These are phyloP conservation scores for Pseudomugil gertrudae DNA, from an alignment of 2,797 vertebrate genomes.

Conservation along the genomic window DNA sequence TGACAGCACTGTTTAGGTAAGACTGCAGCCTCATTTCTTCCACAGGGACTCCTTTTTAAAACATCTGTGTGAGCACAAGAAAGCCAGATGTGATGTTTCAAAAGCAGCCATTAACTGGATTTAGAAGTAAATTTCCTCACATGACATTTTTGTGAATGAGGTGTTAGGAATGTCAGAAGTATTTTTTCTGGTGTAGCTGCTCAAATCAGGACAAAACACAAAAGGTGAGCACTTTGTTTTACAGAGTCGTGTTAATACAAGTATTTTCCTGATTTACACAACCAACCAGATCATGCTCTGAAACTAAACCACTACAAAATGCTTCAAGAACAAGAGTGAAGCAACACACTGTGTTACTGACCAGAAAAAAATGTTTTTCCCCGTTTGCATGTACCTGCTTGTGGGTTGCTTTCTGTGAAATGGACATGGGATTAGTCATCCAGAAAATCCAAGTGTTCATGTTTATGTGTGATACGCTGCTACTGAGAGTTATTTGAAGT, in stretches of 20 bases:
- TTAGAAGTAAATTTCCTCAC: neutral
- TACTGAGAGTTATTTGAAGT: too few relatives aligned
- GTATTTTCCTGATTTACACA: neutral
- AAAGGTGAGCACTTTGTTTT: neutral
- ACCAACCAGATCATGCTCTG: neutral
- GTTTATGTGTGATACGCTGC: neutral
- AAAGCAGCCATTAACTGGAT: neutral
- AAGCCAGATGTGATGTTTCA: neutral
- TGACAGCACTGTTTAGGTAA: neutral
- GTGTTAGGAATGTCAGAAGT: neutral
- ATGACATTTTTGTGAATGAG: neutral
- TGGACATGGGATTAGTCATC: neutral
- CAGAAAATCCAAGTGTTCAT: neutral
- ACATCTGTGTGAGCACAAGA: constrained; percentile 8
- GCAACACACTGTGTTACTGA: neutral
- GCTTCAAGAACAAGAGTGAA: neutral
- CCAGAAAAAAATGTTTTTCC: neutral
- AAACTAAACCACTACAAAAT: neutral
- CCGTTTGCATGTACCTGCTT: neutral
- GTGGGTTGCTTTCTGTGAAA: neutral
- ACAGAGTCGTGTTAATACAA: neutral
- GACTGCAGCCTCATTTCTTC: constrained; percentile 1
- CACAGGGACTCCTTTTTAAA: neutral
- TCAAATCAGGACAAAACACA: neutral
- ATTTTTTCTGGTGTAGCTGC: neutral